Evolutionary conservation across 2,797 vertebrate genomes (phyloP).

Genomic region (Leptoclinus maculatus): DNA sequence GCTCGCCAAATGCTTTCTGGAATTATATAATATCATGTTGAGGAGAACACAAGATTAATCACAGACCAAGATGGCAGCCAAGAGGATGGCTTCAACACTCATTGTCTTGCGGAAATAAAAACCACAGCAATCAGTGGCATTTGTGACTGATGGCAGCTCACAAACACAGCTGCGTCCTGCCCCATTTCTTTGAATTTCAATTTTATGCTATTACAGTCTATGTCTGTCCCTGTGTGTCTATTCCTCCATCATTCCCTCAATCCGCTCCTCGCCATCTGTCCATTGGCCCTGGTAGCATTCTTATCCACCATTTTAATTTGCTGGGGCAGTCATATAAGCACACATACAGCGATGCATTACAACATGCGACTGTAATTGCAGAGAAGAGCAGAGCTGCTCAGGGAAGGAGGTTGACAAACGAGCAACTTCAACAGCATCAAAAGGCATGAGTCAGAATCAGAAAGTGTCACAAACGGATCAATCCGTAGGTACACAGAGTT

Average conservation of each 20-base stretch:
- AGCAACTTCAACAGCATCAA: constrained; percentile 43
- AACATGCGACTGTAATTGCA: constrained; percentile 25
- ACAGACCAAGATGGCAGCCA: constrained; percentile 65
- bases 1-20: constrained; percentile 45
- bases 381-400: constrained; percentile 14
- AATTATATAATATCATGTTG: constrained; percentile 51
- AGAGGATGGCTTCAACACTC: constrained; percentile 42
- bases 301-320: constrained; percentile 69
- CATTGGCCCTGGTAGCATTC: constrained; percentile 44
- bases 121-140: constrained; percentile 66
- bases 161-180: constrained; percentile 66
- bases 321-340: constrained; percentile 57
- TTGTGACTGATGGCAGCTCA: constrained; percentile 63
- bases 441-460: constrained; percentile 47
- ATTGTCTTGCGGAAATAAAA: constrained; percentile 64
- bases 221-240: constrained; percentile 42
- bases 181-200: constrained; percentile 54
- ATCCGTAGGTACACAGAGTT: constrained; percentile 49
- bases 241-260: constrained; percentile 55
- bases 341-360: constrained; percentile 26
- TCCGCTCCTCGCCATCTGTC: constrained; percentile 67
- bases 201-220: constrained; percentile 44
- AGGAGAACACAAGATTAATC: constrained; percentile 67
- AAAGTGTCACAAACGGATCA: constrained; percentile 43
- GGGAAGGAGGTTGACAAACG: constrained; percentile 31